phyloP scores from a whole-genome alignment of 2,888 invertebrate species.

The Caenorhabditis wallacei region DNA sequence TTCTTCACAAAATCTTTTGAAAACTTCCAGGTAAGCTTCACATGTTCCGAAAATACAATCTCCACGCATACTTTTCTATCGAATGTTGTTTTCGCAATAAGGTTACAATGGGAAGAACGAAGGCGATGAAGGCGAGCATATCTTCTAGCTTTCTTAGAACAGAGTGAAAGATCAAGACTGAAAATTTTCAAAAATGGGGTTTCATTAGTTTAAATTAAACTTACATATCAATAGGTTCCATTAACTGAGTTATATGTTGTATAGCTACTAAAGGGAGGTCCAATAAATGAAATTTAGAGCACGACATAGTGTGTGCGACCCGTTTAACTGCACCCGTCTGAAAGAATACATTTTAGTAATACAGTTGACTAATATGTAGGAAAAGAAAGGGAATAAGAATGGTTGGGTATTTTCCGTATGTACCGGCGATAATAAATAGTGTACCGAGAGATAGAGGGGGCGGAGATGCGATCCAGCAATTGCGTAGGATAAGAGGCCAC shows the following conservation, averaged over 20 bases:
- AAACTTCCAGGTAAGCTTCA: background rate
- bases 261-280: constrained; percentile 11
- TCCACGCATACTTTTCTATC: background rate
- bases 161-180: background rate
- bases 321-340: constrained; percentile 27
- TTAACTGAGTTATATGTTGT: background rate
- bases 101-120: background rate
- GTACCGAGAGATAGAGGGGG: background rate
- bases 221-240: constrained; percentile 19
- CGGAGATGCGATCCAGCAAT: background rate
- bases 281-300: constrained; percentile 11
- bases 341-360: background rate
- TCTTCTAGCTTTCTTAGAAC: background rate
- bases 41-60: background rate
- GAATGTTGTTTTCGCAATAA: background rate
- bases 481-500: background rate
- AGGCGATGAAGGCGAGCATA: background rate
- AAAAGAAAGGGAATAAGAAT: too few relatives aligned
- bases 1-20: background rate
- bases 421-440: background rate
- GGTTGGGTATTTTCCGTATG: too few relatives aligned
- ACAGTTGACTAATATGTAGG: too few relatives aligned
- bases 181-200: background rate
- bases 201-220: background rate
- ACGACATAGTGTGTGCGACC: background rate